These are phyloP conservation scores for Lepidotrigona ventralis DNA, from an alignment of 1,140 invertebrate genomes.

Conservation along the genomic window DNA sequence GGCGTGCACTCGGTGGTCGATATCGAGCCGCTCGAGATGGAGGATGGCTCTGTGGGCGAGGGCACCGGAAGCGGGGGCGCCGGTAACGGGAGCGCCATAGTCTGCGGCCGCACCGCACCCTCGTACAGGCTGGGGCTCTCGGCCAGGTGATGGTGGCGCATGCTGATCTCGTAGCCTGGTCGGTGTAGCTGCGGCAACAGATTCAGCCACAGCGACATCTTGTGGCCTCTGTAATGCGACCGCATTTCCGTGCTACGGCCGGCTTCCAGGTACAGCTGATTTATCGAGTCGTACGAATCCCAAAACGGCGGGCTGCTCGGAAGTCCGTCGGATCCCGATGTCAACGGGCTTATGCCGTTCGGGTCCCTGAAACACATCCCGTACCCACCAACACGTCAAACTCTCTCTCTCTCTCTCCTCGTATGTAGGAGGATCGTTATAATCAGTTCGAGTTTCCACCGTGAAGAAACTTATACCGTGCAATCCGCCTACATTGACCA, in stretches of 20 bases:
- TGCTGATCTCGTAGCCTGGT: constrained; percentile 87
- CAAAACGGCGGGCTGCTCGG: constrained; percentile 84
- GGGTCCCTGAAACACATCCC: constrained; percentile 83
- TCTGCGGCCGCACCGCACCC: constrained; percentile 86
- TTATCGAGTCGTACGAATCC: constrained; percentile 94
- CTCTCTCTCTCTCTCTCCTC: background rate
- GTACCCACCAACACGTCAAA: background rate
- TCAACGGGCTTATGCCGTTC: constrained; percentile 79
- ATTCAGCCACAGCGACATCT: constrained; percentile 95
- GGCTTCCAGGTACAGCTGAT: constrained; percentile 92
- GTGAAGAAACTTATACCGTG: too few species aligned
- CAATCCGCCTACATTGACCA: too few species aligned
- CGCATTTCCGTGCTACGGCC: constrained; percentile 86
- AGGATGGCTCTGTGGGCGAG: constrained; percentile 77
- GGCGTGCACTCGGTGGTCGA: constrained; percentile 77
- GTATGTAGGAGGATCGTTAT: too few species aligned
- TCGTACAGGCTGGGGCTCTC: constrained; percentile 86
- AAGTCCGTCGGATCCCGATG: constrained; percentile 53
- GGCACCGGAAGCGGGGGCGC: constrained; percentile 78
- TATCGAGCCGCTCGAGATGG: constrained; percentile 62
- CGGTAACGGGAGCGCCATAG: constrained; percentile 82
- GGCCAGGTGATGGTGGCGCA: constrained; percentile 89
- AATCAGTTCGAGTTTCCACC: too few species aligned
- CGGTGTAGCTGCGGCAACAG: constrained; percentile 93
- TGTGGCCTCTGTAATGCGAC: constrained; percentile 93